Evolutionary conservation across 1,140 invertebrate species (phyloP).

Genomic region (Dermatophagoides farinae): DNA sequence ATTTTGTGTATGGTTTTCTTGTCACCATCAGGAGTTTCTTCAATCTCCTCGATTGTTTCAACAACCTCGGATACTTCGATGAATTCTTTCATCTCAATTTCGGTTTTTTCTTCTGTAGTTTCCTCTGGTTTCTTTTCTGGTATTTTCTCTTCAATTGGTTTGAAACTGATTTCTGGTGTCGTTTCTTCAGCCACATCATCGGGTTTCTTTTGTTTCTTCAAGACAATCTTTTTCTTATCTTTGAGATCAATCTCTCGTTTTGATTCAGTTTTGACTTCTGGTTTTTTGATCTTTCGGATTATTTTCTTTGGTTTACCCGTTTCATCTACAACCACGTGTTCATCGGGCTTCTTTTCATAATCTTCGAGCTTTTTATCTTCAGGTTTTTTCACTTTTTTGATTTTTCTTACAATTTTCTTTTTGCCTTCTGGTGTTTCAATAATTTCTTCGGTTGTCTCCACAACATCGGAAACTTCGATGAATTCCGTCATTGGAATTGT

Average conservation of each 20-base stretch:
- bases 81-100: slow-evolving; percentile 23
- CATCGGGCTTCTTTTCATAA: not conserved
- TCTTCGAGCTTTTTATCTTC: not conserved
- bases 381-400: not conserved
- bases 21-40: slow-evolving; percentile 17
- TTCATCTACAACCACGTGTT: slow-evolving; percentile 19
- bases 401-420: not conserved
- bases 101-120: slow-evolving; percentile 29
- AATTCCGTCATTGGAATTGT: no score
- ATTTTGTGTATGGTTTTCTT: no score
- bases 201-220: not conserved
- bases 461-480: no score
- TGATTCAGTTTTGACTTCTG: not conserved
- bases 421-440: not conserved
- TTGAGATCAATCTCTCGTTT: slow-evolving; percentile 18
- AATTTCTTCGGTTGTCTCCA: no score
- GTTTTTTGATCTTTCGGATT: slow-evolving; percentile 5
- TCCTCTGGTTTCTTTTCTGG: slow-evolving; percentile 31
- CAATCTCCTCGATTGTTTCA: slow-evolving; percentile 26
- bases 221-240: slow-evolving; percentile 20
- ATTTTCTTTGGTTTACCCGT: slow-evolving; percentile 18
- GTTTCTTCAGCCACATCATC: slow-evolving; percentile 24
- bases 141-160: slow-evolving; percentile 20
- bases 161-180: slow-evolving; percentile 15
- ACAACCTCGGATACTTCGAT: slow-evolving; percentile 25